Evolutionary conservation across 2,888 invertebrate genomes (phyloP).

Genomic region (Leucania comma): DNA sequence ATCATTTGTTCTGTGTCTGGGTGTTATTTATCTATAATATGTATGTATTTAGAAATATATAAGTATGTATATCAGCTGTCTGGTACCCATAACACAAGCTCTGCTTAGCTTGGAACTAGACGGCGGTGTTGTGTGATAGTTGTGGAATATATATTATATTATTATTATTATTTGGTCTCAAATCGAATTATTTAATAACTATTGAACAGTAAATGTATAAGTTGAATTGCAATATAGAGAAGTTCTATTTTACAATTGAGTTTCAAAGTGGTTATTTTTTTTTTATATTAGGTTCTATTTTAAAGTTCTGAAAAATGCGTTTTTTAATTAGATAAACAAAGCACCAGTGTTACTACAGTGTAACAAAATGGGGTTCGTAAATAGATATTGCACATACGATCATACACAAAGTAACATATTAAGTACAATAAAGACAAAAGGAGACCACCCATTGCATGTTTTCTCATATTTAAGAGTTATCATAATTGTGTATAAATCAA

Average conservation of each 20-base stretch:
- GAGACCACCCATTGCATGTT: slow-evolving; percentile 13
- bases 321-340: background rate
- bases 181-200: slow-evolving; percentile 11
- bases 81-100: too few species aligned
- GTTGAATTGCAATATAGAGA: background rate
- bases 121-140: too few species aligned
- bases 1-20: too few species aligned
- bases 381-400: slow-evolving; percentile 34
- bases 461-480: background rate
- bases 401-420: slow-evolving; percentile 25
- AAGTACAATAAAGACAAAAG: slow-evolving; percentile 17
- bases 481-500: background rate
- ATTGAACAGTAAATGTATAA: slow-evolving; percentile 33
- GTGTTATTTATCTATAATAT: too few species aligned
- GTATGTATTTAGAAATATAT: too few species aligned
- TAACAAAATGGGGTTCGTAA: slow-evolving; percentile 26
- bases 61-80: too few species aligned
- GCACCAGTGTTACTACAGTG: slow-evolving; percentile 40
- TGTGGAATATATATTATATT: too few species aligned
- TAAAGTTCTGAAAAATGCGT: background rate
- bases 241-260: background rate
- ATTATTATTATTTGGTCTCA: slow-evolving; percentile 26
- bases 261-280: background rate
- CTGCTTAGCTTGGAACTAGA: too few species aligned
- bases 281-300: slow-evolving; percentile 7